These are phyloP conservation scores for Lasius fuliginosus DNA, from an alignment of 2,888 invertebrate species.

Conservation along the genomic window DNA sequence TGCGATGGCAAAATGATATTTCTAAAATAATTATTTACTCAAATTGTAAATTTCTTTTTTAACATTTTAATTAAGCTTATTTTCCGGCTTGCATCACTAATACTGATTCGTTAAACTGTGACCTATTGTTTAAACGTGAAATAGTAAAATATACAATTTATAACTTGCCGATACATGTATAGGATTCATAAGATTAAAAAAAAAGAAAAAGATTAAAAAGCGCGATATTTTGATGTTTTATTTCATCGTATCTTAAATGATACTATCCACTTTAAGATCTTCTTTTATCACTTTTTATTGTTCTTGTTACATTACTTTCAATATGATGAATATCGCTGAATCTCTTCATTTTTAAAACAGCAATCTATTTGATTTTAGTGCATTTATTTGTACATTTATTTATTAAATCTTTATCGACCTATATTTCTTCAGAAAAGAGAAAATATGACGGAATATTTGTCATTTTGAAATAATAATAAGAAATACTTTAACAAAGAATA, in stretches of 20 bases:
- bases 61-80: neutral
- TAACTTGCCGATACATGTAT: neutral
- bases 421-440: neutral
- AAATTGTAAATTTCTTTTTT: neutral
- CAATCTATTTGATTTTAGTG: neutral
- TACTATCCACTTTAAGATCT: slow-evolving; percentile 4
- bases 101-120: neutral
- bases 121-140: neutral
- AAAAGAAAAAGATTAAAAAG: neutral
- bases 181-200: neutral
- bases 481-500: slow-evolving; percentile 8
- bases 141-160: neutral
- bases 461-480: neutral
- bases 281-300: slow-evolving; percentile 1
- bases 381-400: neutral
- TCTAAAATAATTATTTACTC: slow-evolving; percentile 29
- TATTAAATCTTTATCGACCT: slow-evolving; percentile 6
- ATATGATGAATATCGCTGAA: neutral
- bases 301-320: no score
- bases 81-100: slow-evolving; percentile 9
- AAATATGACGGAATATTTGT: neutral
- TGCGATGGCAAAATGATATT: neutral
- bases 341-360: neutral
- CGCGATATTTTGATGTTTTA: neutral
- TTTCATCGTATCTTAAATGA: neutral